phyloP scores from a whole-genome alignment of 2,888 invertebrate genomes.

The Eledone cirrhosa region DNA sequence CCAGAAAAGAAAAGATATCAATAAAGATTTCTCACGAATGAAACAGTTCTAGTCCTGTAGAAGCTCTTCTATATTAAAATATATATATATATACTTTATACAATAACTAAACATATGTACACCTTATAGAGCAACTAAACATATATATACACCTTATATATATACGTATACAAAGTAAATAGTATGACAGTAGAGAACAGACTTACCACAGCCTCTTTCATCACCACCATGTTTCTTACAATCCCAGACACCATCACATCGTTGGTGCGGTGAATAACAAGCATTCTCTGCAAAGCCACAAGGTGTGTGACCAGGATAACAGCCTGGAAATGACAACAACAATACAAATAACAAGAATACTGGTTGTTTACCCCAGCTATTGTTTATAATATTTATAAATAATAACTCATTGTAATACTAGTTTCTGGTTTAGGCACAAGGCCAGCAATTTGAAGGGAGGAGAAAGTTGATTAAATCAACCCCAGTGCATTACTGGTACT shows the following conservation, averaged over 20 bases:
- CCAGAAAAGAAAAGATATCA: too few relatives aligned
- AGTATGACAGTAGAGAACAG: neutral
- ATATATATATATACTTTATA: too few relatives aligned
- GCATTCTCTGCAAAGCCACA: conserved; percentile 43
- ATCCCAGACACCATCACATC: conserved; percentile 60
- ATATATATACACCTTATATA: too few relatives aligned
- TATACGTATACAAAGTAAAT: neutral
- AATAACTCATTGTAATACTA: neutral
- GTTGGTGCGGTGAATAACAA: conserved; percentile 43
- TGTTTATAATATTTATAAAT: neutral
- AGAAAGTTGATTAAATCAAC: too few relatives aligned
- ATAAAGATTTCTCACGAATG: too few relatives aligned
- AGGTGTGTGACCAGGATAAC: conserved; percentile 40
- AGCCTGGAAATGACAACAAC: conserved; percentile 32
- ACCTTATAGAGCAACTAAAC: too few relatives aligned
- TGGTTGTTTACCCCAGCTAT: neutral
- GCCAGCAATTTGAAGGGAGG: too few relatives aligned
- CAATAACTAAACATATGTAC: too few relatives aligned
- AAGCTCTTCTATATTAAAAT: too few relatives aligned
- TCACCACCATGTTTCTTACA: conserved; percentile 56
- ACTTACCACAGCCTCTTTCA: conserved; percentile 58
- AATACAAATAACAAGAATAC: neutral
- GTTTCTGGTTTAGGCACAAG: too few relatives aligned
- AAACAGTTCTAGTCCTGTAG: too few relatives aligned
- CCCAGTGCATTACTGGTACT: too few relatives aligned